Conservation (phyloP, 2,888 invertebrate species). For the Capitulum mitella region DNA sequence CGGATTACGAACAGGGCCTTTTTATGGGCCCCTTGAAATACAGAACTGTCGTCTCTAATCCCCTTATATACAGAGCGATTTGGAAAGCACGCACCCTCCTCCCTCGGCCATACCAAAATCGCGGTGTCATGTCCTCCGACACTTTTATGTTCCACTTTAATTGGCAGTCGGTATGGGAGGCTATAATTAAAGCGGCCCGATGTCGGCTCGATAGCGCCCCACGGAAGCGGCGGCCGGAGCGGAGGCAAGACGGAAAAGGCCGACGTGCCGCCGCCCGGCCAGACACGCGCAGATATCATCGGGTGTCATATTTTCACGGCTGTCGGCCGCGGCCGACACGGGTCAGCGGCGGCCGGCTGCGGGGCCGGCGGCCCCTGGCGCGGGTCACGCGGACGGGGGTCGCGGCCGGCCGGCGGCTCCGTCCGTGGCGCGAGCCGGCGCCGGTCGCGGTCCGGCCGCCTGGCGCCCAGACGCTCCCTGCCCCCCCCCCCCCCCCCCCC, state of each 20-base stretch:
- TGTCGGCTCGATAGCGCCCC: not conserved
- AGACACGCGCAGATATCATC: not conserved
- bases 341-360: not conserved
- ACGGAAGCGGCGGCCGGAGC: not conserved
- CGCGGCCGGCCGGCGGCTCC: not conserved
- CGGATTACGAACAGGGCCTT: not conserved
- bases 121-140: not conserved
- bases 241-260: not conserved
- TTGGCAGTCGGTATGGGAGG: slow-evolving; percentile 8
- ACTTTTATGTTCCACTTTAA: slow-evolving; percentile 14
- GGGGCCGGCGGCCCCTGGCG: not conserved
- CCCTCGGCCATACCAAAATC: not conserved
- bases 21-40: not conserved
- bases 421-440: no score
- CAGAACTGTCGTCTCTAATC: not conserved
- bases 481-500: not conserved
- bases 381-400: not conserved
- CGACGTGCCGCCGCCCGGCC: not conserved
- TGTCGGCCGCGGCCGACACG: not conserved
- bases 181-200: slow-evolving; percentile 3
- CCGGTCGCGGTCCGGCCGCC: no score
- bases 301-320: slow-evolving; percentile 4
- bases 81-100: not conserved
- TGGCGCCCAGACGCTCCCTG: no score
- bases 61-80: not conserved